These are phyloP conservation scores for Chymomyza costata DNA, from an alignment of 1,140 invertebrate genomes.

Conservation along the genomic window DNA sequence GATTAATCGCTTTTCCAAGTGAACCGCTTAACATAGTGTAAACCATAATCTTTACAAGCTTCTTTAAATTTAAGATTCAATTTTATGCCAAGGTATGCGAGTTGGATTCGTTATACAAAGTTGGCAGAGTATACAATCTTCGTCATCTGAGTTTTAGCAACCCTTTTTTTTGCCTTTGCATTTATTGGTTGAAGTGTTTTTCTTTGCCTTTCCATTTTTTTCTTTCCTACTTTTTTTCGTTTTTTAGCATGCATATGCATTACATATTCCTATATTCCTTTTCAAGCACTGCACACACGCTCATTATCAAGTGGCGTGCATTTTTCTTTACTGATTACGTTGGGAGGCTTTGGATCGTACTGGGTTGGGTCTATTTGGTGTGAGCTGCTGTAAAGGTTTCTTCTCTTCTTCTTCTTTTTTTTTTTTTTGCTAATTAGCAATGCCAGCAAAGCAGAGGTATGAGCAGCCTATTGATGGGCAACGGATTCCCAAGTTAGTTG, in stretches of 20 bases:
- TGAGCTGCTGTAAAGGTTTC: too few relatives aligned
- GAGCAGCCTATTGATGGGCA: too few relatives aligned
- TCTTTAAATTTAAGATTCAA: too few relatives aligned
- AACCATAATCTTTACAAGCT: too few relatives aligned
- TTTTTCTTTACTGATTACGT: constrained; percentile 70
- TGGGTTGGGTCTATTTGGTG: constrained; percentile 7
- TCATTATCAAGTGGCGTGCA: constrained; percentile 56
- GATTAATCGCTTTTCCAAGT: too few relatives aligned
- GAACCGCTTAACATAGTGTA: too few relatives aligned
- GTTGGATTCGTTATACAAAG: too few relatives aligned
- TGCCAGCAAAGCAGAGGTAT: too few relatives aligned
- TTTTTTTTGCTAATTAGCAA: constrained; percentile 58
- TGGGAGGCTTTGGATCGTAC: constrained; percentile 35
- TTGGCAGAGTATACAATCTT: too few relatives aligned
- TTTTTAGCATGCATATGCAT: constrained; percentile 14
- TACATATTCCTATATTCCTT: constrained; percentile 12
- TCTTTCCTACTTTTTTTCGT: constrained; percentile 7
- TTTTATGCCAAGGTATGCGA: too few relatives aligned
- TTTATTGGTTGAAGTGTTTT: constrained; percentile 60
- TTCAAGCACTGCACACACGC: constrained; percentile 24
- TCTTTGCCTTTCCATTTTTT: constrained; percentile 30
- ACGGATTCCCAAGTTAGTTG: neutral
- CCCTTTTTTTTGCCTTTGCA: constrained; percentile 42
- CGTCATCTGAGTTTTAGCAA: too few relatives aligned
- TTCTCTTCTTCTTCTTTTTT: too few relatives aligned